Evolutionary conservation across 1,140 invertebrate genomes (phyloP), one percentile per base, ranked within the genome.

Genomic region (Zaprionus kolodkinae): DNA sequence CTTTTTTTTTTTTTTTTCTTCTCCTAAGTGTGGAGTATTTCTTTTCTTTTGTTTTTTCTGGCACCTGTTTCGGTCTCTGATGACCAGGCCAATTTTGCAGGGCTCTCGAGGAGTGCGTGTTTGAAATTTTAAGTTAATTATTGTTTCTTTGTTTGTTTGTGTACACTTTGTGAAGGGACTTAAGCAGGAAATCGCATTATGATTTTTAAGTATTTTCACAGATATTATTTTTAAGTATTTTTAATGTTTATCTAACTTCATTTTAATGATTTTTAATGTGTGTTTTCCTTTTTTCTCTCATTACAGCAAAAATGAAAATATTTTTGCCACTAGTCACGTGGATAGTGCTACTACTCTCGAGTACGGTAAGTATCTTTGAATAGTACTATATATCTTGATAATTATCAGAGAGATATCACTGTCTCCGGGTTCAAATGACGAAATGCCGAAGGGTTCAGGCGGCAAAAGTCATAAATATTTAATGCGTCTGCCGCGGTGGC

Each of bases 221-320:
- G 13, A 45, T 7, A 13, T 35, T 2, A 2, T 50, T 64, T 64
- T 64, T 64, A 64, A 64, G 30, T 27, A 62, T 66, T 72, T 52
- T 17, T 63, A 63, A 63, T 54, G 30, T 72, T 61, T 68, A 64
- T 40, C 52, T 80, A 80, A 84, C 77, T 48, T 65, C 54, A 7
- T 66, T 78, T 81, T 89, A 87, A 79, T 82, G 56, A 56, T 48
- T 65, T 69, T 82, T 45, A 45, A 45, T 45, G 40, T 17, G 68
- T 64, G 21, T 21, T 21, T 21, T 21, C 75, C 13, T 76, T 72
- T 77, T 9, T 75, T 89, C 81, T 83, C 63, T 38, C 84, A 83
- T 84, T 94, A 43, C 93, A 95, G 95, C 94, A 93, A 95, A 95
- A 94, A 95, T 95, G 95, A 95, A 95, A 94, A 94, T 94, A 94